Base-by-base conservation (phyloP, 1,140 invertebrate species). In the Macrobrachium rosenbergii region DNA sequence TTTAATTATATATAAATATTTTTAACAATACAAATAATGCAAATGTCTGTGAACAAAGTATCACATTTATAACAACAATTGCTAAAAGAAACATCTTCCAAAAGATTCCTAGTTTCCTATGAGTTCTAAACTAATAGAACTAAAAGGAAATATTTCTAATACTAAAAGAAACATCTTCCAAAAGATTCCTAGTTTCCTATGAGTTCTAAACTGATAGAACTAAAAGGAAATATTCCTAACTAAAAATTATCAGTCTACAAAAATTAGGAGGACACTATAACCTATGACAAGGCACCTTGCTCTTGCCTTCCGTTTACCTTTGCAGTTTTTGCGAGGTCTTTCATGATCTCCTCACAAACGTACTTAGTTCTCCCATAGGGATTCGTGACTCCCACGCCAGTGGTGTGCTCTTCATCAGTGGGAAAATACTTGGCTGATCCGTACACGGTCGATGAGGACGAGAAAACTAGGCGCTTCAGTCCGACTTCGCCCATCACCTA, bases 391-490 rank as follows among this genome's bases (percentile, higher is more conserved):
- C 92, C 92, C 59, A 91, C 91, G 19, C 94, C 94, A 17, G 92
- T 92, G 5, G 93, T 93, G 90, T 94, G 93, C 17, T 92, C 82
- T 88, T 91, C 98, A 62, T 95, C 96, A 45, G 98, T 95, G 5
- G 98, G 98, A 67, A 98, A 92, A 90, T 94, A 93, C 85, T 95
- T 92, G 21, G 97, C 97, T 86, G 95, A 94, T 0, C 98, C 97
- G 91, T 99, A 99, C 14, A 99, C 97, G n/a, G 97, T 98, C 21
- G 98, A 97, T n/a, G 98, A 99, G 91, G 96, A 97, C 1, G 97
- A 98, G 92, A 98, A 99, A 69, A 99, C 96, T 72, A 99, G 93
- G 89, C 95, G 95, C 90, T 95, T 95, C 1, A 96, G 95, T 43
- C 93, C 93, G 90, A 94, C 93, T 88, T 94, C 94, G 91, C 95